Evolutionary conservation across 1,140 invertebrate species (phyloP).

Genomic region (Saccostrea echinata): DNA sequence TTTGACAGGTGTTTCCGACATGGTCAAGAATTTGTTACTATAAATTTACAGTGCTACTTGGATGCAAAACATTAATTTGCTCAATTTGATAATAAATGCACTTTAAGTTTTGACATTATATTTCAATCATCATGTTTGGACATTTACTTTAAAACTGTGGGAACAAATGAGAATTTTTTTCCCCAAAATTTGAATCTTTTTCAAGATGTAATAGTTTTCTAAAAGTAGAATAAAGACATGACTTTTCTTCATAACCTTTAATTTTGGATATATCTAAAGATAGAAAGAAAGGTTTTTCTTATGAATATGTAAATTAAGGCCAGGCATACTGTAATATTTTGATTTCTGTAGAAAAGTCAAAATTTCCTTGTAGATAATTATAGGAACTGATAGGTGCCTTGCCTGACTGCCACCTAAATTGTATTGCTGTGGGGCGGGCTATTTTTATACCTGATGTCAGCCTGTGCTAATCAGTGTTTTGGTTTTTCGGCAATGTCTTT

Average conservation of each 20-base stretch:
- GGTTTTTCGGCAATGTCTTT: constrained; percentile 9
- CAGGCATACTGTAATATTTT: not conserved
- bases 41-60: not conserved
- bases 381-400: constrained; percentile 23
- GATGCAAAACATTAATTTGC: too few relatives aligned
- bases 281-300: not conserved
- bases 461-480: constrained; percentile 22
- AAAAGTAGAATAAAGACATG: not conserved
- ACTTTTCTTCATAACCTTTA: constrained; percentile 5
- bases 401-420: not conserved
- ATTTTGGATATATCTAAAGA: not conserved
- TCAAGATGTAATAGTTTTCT: not conserved
- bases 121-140: too few relatives aligned
- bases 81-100: too few relatives aligned
- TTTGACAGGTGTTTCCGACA: constrained; percentile 1
- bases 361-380: constrained; percentile 21
- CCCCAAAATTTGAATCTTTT: not conserved
- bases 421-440: not conserved
- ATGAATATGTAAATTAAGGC: not conserved
- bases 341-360: not conserved
- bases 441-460: constrained; percentile 32
- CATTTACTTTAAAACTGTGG: too few relatives aligned
- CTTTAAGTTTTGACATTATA: too few relatives aligned
- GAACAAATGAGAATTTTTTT: too few relatives aligned
- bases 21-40: not conserved